Percentiles rank a stretch among this genome's conserved stretches.
Evolutionary conservation across 2,888 invertebrate genomes (phyloP).

Genomic region (Podabrus alpinus): DNA sequence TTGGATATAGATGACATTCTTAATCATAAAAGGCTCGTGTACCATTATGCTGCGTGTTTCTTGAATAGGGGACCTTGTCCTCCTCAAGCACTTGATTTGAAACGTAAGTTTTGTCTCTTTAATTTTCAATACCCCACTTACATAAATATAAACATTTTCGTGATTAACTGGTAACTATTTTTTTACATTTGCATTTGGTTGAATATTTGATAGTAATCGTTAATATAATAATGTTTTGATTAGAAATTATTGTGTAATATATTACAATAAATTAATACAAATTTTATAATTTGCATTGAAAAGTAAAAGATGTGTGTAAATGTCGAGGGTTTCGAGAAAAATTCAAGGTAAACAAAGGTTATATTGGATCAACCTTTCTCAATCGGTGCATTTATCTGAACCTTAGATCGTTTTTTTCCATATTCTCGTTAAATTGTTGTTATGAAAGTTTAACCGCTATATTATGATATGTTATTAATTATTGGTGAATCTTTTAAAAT

Average conservation of each 20-base stretch:
- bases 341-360: not conserved
- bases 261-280: not conserved
- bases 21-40: slow-evolving; percentile 69
- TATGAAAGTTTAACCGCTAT: no score
- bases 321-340: not conserved
- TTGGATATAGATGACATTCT: slow-evolving; percentile 71
- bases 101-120: slow-evolving; percentile 64
- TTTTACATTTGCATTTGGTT: no score
- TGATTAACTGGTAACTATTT: no score
- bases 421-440: no score
- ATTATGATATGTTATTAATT: not conserved
- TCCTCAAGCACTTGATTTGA: slow-evolving; percentile 72
- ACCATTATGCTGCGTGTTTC: slow-evolving; percentile 73
- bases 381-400: not conserved
- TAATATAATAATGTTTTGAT: no score
- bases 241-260: not conserved
- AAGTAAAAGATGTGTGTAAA: not conserved
- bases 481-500: not conserved
- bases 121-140: not conserved
- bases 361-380: not conserved
- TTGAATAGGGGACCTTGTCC: slow-evolving; percentile 70
- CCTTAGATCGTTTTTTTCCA: not conserved
- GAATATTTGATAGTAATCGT: no score
- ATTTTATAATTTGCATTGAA: not conserved
- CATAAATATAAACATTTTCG: no score